These are phyloP conservation scores for Xylocopa sonorina DNA, from an alignment of 1,140 invertebrate genomes.

Conservation along the genomic window DNA sequence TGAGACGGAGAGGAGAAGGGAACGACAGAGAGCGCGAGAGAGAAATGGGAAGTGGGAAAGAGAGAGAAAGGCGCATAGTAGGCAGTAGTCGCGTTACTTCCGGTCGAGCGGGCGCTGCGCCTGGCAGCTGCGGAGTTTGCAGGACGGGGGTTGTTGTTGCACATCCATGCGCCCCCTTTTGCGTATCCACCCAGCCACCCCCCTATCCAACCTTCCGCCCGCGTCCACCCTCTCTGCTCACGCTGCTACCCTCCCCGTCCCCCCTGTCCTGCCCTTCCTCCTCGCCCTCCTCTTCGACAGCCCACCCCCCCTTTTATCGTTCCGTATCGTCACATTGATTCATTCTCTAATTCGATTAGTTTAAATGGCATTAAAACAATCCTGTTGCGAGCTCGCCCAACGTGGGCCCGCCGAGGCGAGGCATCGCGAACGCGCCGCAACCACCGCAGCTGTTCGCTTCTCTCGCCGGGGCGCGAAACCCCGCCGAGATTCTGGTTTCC, in stretches of 20 bases:
- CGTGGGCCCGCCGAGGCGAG: conserved; percentile 41
- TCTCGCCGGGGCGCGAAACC: conserved; percentile 63
- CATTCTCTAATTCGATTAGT: conserved; percentile 82
- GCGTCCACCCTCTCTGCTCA: background rate
- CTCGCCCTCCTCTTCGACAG: conserved; percentile 10
- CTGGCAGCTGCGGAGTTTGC: conserved; percentile 81
- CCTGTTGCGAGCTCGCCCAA: conserved; percentile 74
- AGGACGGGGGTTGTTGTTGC: conserved; percentile 71
- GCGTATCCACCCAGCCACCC: conserved; percentile 62
- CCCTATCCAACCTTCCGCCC: conserved; percentile 19
- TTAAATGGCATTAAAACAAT: conserved; percentile 83
- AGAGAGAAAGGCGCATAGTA: conserved; percentile 75
- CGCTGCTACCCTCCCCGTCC: conserved; percentile 29
- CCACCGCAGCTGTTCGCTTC: conserved; percentile 71
- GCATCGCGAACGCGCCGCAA: background rate
- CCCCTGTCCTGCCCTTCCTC: conserved; percentile 20
- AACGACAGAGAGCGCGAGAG: conserved; percentile 20
- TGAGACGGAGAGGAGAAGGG: background rate
- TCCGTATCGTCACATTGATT: conserved; percentile 78
- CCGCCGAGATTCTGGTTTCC: conserved; percentile 21
- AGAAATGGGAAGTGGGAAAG: conserved; percentile 52
- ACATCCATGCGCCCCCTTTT: conserved; percentile 73
- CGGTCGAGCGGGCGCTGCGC: conserved; percentile 80
- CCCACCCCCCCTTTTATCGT: conserved; percentile 58
- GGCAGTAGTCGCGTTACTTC: conserved; percentile 82